Evolutionary conservation across 2,888 invertebrate genomes (phyloP).

Genomic region (Dascillus cervinus): DNA sequence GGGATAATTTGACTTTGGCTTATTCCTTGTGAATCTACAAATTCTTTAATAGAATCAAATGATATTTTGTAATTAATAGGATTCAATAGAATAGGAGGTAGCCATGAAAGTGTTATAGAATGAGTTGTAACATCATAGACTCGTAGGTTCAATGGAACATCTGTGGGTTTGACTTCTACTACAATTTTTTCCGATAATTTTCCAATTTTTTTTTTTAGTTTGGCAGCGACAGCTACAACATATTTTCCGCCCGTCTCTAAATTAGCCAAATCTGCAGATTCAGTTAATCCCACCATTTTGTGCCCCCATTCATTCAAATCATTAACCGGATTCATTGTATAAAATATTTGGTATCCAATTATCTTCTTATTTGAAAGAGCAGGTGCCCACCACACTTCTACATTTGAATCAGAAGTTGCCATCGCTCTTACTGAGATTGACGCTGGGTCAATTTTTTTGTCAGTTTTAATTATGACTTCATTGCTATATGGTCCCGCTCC

Average conservation of each 20-base stretch:
- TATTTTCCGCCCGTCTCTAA: slow-evolving; percentile 86
- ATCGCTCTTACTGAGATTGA: slow-evolving; percentile 86
- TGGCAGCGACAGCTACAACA: slow-evolving; percentile 82
- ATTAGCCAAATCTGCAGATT: slow-evolving; percentile 81
- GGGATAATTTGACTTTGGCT: slow-evolving; percentile 79
- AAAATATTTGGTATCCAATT: slow-evolving; percentile 82
- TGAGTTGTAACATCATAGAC: slow-evolving; percentile 89
- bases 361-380: slow-evolving; percentile 80
- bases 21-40: slow-evolving; percentile 87
- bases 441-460: slow-evolving; percentile 86
- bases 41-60: slow-evolving; percentile 87
- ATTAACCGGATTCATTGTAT: slow-evolving; percentile 85
- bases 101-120: slow-evolving; percentile 87
- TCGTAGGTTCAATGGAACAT: slow-evolving; percentile 81
- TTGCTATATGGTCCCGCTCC: slow-evolving; percentile 91
- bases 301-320: slow-evolving; percentile 88
- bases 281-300: slow-evolving; percentile 75
- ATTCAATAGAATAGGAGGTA: slow-evolving; percentile 79
- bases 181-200: slow-evolving; percentile 76
- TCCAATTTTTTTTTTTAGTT: slow-evolving; percentile 73
- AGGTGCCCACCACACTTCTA: slow-evolving; percentile 93
- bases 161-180: slow-evolving; percentile 85
- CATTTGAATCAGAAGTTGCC: slow-evolving; percentile 85
- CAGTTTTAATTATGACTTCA: slow-evolving; percentile 72
- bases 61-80: slow-evolving; percentile 85